Conservation (phyloP, 2,888 invertebrate genomes). For the Zelleria hepariella region DNA sequence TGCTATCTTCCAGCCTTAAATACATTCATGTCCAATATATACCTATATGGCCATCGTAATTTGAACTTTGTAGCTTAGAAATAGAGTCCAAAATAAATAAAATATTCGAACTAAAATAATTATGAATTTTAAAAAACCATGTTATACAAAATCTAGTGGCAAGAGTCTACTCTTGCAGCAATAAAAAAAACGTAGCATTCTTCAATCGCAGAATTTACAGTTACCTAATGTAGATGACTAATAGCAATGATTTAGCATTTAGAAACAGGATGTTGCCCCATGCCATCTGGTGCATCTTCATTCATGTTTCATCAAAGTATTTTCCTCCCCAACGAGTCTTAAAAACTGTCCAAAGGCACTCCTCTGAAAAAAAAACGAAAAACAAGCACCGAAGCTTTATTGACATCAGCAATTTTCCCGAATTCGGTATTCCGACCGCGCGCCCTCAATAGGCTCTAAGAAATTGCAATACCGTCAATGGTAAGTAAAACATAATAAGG, state of each 20-base stretch:
- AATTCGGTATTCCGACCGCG: not conserved
- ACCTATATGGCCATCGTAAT: no score
- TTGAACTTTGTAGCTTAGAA: not conserved
- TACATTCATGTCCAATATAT: no score
- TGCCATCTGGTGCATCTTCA: not conserved
- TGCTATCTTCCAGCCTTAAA: no score
- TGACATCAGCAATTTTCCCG: slow-evolving; percentile 1
- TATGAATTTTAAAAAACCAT: no score
- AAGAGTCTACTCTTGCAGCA: no score
- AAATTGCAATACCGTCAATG: slow-evolving; percentile 1
- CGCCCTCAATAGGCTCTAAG: slow-evolving; percentile 1
- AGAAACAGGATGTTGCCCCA: not conserved
- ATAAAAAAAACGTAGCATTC: no score
- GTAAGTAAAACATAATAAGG: not conserved
- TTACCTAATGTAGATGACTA: not conserved
- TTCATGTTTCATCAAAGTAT: not conserved
- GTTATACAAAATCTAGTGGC: no score
- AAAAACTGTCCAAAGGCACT: not conserved
- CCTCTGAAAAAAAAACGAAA: not conserved
- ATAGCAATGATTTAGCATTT: no score
- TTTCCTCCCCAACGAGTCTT: no score
- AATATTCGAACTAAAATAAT: no score
- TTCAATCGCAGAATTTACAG: no score
- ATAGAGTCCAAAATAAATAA: not conserved
- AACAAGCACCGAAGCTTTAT: not conserved